Conservation (phyloP, 1,140 invertebrate species). For the Mercenaria mercenaria region DNA sequence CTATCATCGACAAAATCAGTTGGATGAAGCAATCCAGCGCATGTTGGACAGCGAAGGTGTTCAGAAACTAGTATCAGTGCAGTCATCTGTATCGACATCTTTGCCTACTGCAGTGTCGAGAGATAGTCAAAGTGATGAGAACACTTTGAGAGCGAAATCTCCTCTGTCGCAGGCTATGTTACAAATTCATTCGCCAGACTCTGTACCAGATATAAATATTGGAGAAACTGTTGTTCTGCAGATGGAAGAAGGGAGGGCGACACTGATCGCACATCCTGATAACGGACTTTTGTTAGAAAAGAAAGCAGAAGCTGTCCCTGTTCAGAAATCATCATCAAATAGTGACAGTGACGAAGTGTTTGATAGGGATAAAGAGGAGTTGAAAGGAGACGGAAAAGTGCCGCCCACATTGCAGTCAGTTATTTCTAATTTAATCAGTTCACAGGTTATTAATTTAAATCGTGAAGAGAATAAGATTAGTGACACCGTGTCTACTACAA, state of each 20-base stretch:
- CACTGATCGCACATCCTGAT: slow-evolving; percentile 28
- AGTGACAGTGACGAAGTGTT: slow-evolving; percentile 65
- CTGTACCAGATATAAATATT: slow-evolving; percentile 35
- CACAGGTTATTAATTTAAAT: slow-evolving; percentile 62
- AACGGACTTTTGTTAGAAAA: background rate
- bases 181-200: slow-evolving; percentile 57
- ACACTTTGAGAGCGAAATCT: slow-evolving; percentile 19
- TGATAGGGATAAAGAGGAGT: slow-evolving; percentile 33
- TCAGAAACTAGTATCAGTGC: slow-evolving; percentile 28
- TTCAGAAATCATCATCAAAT: slow-evolving; percentile 25
- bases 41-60: slow-evolving; percentile 27
- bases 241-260: slow-evolving; percentile 60
- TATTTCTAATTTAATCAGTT: slow-evolving; percentile 71
- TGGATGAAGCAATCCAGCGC: slow-evolving; percentile 57
- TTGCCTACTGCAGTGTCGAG: background rate
- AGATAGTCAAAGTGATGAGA: background rate
- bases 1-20: slow-evolving; percentile 52
- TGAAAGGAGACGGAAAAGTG: background rate
- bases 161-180: slow-evolving; percentile 55
- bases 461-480: slow-evolving; percentile 14
- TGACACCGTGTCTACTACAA: background rate
- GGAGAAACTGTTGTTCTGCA: slow-evolving; percentile 54
- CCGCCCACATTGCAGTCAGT: slow-evolving; percentile 65
- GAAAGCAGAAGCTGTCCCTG: background rate
- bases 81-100: background rate